These are phyloP conservation scores for Eumaeus atala DNA, from an alignment of 1,140 invertebrate genomes.

Conservation along the genomic window DNA sequence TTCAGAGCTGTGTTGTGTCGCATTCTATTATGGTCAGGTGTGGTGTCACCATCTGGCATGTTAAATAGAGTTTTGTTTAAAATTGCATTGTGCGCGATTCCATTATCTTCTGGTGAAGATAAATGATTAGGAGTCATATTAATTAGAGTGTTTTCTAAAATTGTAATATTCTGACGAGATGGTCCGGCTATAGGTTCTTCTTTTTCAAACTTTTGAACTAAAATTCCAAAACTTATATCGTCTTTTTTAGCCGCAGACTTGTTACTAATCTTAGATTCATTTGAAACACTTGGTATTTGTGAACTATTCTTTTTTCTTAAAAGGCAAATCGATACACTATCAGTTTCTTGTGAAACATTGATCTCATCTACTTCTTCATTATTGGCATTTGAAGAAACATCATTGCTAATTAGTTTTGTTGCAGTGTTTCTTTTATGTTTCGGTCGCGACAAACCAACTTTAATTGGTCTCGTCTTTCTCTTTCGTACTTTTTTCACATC, in stretches of 20 bases:
- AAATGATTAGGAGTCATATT: constrained; percentile 25
- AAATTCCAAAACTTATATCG: background rate
- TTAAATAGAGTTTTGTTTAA: too few relatives aligned
- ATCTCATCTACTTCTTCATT: constrained; percentile 39
- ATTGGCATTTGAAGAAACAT: background rate
- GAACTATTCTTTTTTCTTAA: constrained; percentile 31
- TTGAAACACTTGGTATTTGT: background rate
- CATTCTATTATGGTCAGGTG: too few relatives aligned
- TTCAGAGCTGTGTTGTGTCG: too few relatives aligned
- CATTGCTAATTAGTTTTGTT: background rate
- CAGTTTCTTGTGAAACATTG: constrained; percentile 43
- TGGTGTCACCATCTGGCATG: too few relatives aligned
- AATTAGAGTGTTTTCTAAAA: constrained; percentile 9
- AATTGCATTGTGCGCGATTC: constrained; percentile 1
- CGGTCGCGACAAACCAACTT: constrained; percentile 58
- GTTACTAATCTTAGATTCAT: background rate
- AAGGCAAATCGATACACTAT: constrained; percentile 39
- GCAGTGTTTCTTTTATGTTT: constrained; percentile 41
- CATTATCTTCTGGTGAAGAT: constrained; percentile 34
- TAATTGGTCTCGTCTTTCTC: constrained; percentile 62
- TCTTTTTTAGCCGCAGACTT: background rate
- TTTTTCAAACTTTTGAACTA: constrained; percentile 33
- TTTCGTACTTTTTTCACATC: constrained; percentile 58
- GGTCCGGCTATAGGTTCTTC: constrained; percentile 56
- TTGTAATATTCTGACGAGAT: constrained; percentile 37